Percentiles rank a stretch among this genome's conserved stretches.
Conservation (phyloP, 1,140 invertebrate genomes). For the Drosophila auraria region DNA sequence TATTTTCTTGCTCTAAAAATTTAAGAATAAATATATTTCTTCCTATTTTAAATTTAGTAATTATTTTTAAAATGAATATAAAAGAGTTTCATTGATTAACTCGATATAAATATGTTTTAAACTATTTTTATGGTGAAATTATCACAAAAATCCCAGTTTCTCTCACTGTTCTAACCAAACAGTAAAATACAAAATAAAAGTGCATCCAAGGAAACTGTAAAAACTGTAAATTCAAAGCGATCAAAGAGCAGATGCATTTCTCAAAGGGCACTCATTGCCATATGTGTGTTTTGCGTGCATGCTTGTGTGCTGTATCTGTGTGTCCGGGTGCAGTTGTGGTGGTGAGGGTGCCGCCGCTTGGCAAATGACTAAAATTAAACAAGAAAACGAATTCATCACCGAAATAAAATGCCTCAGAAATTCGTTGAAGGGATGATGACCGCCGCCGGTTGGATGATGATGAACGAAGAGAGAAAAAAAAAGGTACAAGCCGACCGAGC, state of each 20-base stretch:
- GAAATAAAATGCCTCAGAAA: slow-evolving; percentile 74
- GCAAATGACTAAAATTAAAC: slow-evolving; percentile 79
- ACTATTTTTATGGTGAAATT: background rate
- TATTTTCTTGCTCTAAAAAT: background rate
- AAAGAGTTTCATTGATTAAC: no score
- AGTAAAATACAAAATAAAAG: slow-evolving; percentile 14
- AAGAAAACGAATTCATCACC: slow-evolving; percentile 78
- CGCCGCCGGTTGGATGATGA: slow-evolving; percentile 17
- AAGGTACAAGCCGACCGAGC: slow-evolving; percentile 28
- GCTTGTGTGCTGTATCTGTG: slow-evolving; percentile 14
- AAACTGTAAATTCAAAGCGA: slow-evolving; percentile 44
- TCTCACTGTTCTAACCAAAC: background rate
- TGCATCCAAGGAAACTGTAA: slow-evolving; percentile 28
- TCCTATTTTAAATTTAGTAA: no score
- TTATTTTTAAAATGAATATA: no score
- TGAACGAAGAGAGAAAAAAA: slow-evolving; percentile 21
- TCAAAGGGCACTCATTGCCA: slow-evolving; percentile 28
- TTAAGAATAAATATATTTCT: background rate
- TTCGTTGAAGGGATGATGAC: slow-evolving; percentile 64
- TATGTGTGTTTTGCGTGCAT: slow-evolving; percentile 13
- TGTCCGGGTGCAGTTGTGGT: slow-evolving; percentile 19
- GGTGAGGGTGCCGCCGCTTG: slow-evolving; percentile 50
- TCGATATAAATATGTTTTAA: no score
- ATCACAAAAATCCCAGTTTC: background rate
- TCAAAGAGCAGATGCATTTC: slow-evolving; percentile 47